A percentile compares a stretch with the other conserved stretches of the same genome.
These are phyloP conservation scores for Calameuta idolon DNA, from an alignment of 2,888 invertebrate species.

Conservation along the genomic window DNA sequence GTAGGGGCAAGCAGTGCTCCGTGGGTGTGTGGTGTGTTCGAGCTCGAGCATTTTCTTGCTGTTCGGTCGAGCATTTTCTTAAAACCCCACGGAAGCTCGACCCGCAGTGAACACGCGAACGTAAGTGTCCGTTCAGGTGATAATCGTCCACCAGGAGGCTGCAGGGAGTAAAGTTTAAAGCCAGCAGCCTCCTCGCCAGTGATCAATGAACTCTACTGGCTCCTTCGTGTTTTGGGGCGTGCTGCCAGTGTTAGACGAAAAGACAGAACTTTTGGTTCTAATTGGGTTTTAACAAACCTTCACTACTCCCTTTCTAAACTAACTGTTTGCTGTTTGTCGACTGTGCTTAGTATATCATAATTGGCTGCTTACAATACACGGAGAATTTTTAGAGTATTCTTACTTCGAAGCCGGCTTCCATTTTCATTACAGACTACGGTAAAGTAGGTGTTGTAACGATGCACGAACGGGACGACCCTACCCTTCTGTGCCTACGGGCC, in stretches of 20 bases:
- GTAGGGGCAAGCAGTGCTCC: slow-evolving; percentile 18
- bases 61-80: slow-evolving; percentile 11
- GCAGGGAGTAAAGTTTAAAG: background rate
- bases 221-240: slow-evolving; percentile 54
- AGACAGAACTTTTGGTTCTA: background rate
- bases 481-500: background rate
- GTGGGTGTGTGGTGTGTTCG: slow-evolving; percentile 18
- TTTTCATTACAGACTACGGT: background rate
- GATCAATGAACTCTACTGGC: slow-evolving; percentile 58
- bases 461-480: slow-evolving; percentile 7
- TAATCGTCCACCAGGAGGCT: background rate
- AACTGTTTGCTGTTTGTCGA: background rate
- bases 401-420: too few species aligned
- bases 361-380: too few species aligned
- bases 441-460: background rate
- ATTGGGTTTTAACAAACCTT: too few species aligned
- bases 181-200: slow-evolving; percentile 23
- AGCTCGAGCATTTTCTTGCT: slow-evolving; percentile 17
- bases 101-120: slow-evolving; percentile 1
- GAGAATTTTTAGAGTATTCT: too few species aligned
- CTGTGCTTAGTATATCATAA: background rate
- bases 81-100: slow-evolving; percentile 8
- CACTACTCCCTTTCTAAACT: background rate
- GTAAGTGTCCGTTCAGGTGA: slow-evolving; percentile 2
- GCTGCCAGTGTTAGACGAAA: slow-evolving; percentile 37